Evolutionary conservation across 2,113 vertebrate genomes (phyloP).

Genomic region (Australoheros scitulus): DNA sequence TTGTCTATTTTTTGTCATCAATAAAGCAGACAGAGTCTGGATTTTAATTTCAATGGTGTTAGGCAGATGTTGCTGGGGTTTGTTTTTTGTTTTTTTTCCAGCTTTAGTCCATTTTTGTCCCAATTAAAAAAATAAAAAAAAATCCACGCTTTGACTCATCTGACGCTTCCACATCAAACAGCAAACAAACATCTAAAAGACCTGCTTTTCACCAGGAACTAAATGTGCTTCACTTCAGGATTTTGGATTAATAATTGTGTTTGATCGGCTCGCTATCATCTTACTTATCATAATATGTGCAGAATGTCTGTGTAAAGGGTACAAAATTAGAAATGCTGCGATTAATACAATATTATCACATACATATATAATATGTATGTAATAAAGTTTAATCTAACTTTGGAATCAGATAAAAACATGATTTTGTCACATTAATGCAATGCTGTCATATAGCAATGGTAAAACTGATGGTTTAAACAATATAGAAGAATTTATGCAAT

Average conservation of each 20-base stretch:
- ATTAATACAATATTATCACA: neutral
- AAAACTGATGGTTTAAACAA: neutral
- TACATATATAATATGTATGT: neutral
- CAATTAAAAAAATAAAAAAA: neutral
- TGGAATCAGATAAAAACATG: neutral
- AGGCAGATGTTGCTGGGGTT: conserved; percentile 14
- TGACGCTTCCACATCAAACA: neutral
- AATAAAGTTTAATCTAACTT: neutral
- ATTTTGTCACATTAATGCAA: neutral
- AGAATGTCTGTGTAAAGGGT: neutral
- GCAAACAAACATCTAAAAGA: neutral
- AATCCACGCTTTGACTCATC: neutral
- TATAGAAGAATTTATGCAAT: neutral
- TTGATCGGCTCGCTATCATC: neutral
- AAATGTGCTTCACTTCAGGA: neutral
- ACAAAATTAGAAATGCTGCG: neutral
- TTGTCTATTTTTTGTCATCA: conserved; percentile 32
- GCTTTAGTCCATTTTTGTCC: conserved; percentile 7
- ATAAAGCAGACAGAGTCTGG: neutral
- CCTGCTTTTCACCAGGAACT: neutral
- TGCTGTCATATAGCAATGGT: neutral
- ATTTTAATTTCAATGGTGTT: conserved; percentile 31
- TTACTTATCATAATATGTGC: neutral
- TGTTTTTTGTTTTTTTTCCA: neutral
- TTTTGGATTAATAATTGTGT: neutral